Base-by-base conservation (phyloP, 2,888 invertebrate species). In the Allolobophora icterica region DNA sequence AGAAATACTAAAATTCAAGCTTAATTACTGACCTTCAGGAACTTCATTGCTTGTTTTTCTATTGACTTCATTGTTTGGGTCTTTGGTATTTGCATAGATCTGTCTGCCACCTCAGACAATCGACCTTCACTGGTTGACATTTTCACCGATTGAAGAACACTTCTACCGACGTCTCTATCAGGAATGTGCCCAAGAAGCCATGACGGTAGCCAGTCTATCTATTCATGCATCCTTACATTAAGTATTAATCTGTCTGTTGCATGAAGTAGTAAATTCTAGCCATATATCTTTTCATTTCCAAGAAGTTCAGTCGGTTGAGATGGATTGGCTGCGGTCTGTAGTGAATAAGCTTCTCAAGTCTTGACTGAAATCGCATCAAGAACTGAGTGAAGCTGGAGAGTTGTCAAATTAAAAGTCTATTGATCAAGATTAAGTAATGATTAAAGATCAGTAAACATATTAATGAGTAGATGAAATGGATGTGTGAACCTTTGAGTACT, bases 81-180 rank as follows among this genome's bases (percentile, higher is more conserved):
- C 71, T 71, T 71, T 89, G 89, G 3, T 42, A 1, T 42, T n/a
- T 38, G 45, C 42, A 15, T 89, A 95, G 95, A 94, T 95, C 89
- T 96, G 96, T 90, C 96, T 97, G 92, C 97, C 97, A 0, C 95
- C 95, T n/a, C 97, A 97, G 95, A 96, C 96, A 0, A 96, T 96
- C 91, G 93, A 96, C 89, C 94, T 96, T 15, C 96, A 97, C 94
- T 96, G 96, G 95, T 94, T 97, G 89, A 96, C 96, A 84, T 97
- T 97, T 94, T 96, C 97, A n/a, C 97, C 97, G 11, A 96, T 97
- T 0, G 97, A 97, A 94, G 96, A 96, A 92, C 96, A 97, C 93
- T 97, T 97, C 94, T 97, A 97, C 94, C 52, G 92, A 38, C 90
- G 94, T 89, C 94, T 94, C 91, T 94, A 94, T 90, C 92, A 93